These are phyloP conservation scores for Gymnocypris eckloni DNA, from an alignment of 2,797 vertebrate species.

Conservation along the genomic window DNA sequence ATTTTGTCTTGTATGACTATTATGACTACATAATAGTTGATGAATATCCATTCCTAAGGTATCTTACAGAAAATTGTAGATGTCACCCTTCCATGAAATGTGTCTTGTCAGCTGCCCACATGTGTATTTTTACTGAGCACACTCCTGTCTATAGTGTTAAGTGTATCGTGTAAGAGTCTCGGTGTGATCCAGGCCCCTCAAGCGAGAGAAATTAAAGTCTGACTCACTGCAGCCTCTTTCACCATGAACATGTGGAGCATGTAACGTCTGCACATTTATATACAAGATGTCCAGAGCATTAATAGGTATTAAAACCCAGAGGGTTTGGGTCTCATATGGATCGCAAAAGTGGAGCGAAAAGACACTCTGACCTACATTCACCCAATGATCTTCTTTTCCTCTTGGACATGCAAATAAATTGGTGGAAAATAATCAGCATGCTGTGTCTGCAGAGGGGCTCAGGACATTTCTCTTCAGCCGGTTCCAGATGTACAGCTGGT, in stretches of 20 bases:
- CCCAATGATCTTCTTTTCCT: slow-evolving; percentile 41
- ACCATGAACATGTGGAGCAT: slow-evolving; percentile 47
- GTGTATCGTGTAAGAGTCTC: background rate
- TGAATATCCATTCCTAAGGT: background rate
- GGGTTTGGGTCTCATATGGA: slow-evolving; percentile 21
- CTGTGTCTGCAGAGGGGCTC: slow-evolving; percentile 12
- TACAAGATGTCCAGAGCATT: slow-evolving; percentile 50
- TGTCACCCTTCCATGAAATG: background rate
- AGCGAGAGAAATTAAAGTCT: slow-evolving; percentile 27
- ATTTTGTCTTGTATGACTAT: slow-evolving; percentile 23
- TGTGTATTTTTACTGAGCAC: slow-evolving; percentile 13
- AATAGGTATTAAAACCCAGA: slow-evolving; percentile 43
- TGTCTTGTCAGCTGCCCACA: slow-evolving; percentile 7
- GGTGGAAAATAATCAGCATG: slow-evolving; percentile 42
- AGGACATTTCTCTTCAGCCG: slow-evolving; percentile 39
- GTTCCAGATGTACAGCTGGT: slow-evolving; percentile 58
- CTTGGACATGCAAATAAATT: slow-evolving; percentile 40
- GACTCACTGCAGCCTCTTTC: slow-evolving; percentile 14
- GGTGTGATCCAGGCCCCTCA: slow-evolving; percentile 5
- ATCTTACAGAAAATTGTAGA: background rate
- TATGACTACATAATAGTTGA: background rate
- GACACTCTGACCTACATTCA: slow-evolving; percentile 54
- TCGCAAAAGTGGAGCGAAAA: slow-evolving; percentile 39
- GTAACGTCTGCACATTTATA: slow-evolving; percentile 45
- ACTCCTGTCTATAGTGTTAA: slow-evolving; percentile 10